Evolutionary conservation across 53 echinoderm and acorn worm species (phyloP).

Genomic region (Stichopus horrens): DNA sequence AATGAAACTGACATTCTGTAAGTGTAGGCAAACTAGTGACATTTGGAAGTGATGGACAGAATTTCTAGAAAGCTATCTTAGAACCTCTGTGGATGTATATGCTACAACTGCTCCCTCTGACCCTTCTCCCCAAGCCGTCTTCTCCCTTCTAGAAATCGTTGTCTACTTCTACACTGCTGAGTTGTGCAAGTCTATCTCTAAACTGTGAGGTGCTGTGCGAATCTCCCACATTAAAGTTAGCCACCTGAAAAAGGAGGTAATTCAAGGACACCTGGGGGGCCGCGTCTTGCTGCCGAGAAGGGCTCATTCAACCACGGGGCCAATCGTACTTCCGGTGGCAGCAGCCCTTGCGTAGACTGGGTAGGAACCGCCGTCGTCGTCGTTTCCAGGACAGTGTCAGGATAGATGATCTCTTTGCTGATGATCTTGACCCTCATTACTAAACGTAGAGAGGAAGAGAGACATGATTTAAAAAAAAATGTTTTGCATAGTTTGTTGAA

Average conservation of each 20-base stretch:
- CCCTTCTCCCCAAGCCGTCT: not conserved
- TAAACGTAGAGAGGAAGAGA: constrained; percentile 13
- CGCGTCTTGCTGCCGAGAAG: constrained; percentile 3
- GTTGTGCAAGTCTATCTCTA: not conserved
- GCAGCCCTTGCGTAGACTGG: not conserved
- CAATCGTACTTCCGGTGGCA: not conserved
- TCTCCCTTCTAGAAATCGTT: too few relatives aligned
- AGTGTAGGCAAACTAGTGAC: too few relatives aligned
- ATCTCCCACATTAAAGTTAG: too few relatives aligned
- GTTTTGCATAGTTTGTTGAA: not conserved
- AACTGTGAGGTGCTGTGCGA: not conserved
- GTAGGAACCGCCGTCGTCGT: constrained; percentile 51
- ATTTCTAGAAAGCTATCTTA: too few relatives aligned
- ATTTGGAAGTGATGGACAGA: too few relatives aligned
- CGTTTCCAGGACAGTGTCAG: constrained; percentile 39
- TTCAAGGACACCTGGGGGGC: constrained; percentile 20
- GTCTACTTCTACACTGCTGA: not conserved
- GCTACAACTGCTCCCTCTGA: not conserved
- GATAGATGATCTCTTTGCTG: constrained; percentile 66
- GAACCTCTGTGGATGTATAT: too few relatives aligned
- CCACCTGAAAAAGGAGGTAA: constrained; percentile 15
- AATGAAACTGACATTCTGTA: too few relatives aligned
- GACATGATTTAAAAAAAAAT: not conserved
- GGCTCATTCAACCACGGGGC: constrained; percentile 15
- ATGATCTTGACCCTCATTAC: constrained; percentile 70